Evolutionary conservation across 2,888 invertebrate genomes (phyloP).

Genomic region (Tridacna gigas): DNA sequence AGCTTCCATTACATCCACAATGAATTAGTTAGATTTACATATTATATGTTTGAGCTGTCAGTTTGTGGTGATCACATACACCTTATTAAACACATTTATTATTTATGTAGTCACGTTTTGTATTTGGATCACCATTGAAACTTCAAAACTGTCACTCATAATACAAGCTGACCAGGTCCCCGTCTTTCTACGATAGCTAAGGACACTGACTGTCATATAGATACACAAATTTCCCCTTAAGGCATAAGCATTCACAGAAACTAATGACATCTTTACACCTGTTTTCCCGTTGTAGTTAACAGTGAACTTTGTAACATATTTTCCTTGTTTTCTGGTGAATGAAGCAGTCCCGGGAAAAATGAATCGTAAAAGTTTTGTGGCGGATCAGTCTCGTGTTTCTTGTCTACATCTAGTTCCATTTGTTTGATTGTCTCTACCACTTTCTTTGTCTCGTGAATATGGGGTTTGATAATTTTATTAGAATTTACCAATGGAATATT

Average conservation of each 20-base stretch:
- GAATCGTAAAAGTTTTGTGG: slow-evolving; percentile 1
- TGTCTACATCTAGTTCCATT: slow-evolving; percentile 12
- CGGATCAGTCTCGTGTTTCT: not conserved
- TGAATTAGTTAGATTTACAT: too few species aligned
- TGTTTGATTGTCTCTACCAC: slow-evolving; percentile 8
- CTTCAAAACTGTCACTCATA: slow-evolving; percentile 11
- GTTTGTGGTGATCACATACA: not conserved
- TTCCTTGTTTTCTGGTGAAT: slow-evolving; percentile 8
- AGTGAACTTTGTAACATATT: slow-evolving; percentile 14
- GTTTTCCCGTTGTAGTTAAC: slow-evolving; percentile 26
- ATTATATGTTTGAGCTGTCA: too few species aligned
- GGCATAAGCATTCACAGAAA: not conserved
- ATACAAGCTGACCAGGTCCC: not conserved
- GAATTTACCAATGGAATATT: slow-evolving; percentile 3
- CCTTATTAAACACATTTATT: slow-evolving; percentile 9
- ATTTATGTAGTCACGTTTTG: slow-evolving; percentile 10
- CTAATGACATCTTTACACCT: slow-evolving; percentile 3
- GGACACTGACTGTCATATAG: slow-evolving; percentile 17
- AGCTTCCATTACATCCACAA: too few species aligned
- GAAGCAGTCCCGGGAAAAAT: not conserved
- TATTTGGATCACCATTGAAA: not conserved
- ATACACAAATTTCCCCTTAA: slow-evolving; percentile 1
- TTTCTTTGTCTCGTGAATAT: slow-evolving; percentile 13
- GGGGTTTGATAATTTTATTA: slow-evolving; percentile 4
- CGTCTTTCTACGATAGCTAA: not conserved